These are phyloP conservation scores for Tipula helvola DNA, from an alignment of 2,888 invertebrate species.

Conservation along the genomic window DNA sequence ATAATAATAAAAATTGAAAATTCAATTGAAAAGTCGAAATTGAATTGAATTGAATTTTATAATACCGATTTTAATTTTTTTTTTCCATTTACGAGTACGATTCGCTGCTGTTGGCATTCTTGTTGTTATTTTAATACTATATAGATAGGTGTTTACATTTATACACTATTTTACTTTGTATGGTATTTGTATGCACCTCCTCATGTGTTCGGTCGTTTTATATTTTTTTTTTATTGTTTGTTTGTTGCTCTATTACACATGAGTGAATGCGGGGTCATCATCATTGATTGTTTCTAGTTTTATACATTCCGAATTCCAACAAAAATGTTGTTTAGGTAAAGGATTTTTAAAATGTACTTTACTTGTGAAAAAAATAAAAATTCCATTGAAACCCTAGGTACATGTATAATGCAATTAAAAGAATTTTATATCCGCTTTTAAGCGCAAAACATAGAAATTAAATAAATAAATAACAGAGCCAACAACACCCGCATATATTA, in stretches of 20 bases:
- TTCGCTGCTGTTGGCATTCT: not conserved
- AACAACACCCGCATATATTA: not conserved
- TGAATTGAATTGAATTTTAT: slow-evolving; percentile 7
- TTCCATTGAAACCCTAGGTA: not conserved
- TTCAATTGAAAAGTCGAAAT: slow-evolving; percentile 6
- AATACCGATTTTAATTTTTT: not conserved
- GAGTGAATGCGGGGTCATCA: not conserved
- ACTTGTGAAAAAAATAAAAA: not conserved
- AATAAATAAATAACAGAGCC: not conserved
- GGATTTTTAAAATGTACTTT: not conserved
- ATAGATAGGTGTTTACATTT: not conserved
- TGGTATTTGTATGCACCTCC: not conserved
- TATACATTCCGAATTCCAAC: not conserved
- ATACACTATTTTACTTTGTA: not conserved
- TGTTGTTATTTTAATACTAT: not conserved
- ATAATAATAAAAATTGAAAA: slow-evolving; percentile 9
- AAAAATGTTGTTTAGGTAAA: no score
- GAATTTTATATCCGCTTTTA: not conserved
- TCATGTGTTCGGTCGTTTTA: not conserved
- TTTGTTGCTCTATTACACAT: not conserved
- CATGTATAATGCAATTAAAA: not conserved
- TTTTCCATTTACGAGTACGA: not conserved
- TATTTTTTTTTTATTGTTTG: not conserved
- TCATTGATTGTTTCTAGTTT: not conserved
- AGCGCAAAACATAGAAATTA: not conserved